Base-by-base conservation (phyloP, 1,140 invertebrate species). In the Drosophila nikananu region DNA sequence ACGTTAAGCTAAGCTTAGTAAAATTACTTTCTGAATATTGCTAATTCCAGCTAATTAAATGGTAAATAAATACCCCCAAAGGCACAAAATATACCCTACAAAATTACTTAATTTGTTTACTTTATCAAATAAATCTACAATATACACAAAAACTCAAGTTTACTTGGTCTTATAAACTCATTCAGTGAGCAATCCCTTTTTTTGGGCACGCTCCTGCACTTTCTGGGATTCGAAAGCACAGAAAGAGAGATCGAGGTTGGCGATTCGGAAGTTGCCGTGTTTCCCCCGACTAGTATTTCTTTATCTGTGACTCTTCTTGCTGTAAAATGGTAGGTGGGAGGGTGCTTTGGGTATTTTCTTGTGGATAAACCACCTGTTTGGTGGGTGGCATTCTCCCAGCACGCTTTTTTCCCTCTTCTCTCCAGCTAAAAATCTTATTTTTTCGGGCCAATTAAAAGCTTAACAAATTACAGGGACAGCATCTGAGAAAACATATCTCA, bases 371-470 rank as follows among this genome's bases (percentile, higher is more conserved):
- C 68, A 61, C 55, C 55, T 73, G 70, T 44, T 58, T 39, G 23
- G 44, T 76, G 71, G 63, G 73, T 67, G 57, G 48, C 35, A 32
- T 37, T 49, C 17, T 32, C 35, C 5, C 39, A 35, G 52, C 52
- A 59, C 19, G 25, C 51, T 32, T 64, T 52, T 19, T 27, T 8
- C 27, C 2, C 8, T 6, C n/a, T 17, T 4, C 12, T 44, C 52
- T 19, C 2, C 13, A 10, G 17, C 12, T 39, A 2, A 13, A 42
- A 42, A 10, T 41, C 60, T 52, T 25, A 19, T 39, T 39, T 59
- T 71, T 71, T 55, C 10, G 39, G 61, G 68, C 68, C 80, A 83
- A 83, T 83, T 83, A 83, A 83, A 70, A 64, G 60, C 49, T 68
- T 62, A 74, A 74, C 80, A 74, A 82, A 78, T 82, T 82, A 59